phyloP scores from a whole-genome alignment of 2,888 invertebrate genomes.

The Yponomeuta plumbellus region DNA sequence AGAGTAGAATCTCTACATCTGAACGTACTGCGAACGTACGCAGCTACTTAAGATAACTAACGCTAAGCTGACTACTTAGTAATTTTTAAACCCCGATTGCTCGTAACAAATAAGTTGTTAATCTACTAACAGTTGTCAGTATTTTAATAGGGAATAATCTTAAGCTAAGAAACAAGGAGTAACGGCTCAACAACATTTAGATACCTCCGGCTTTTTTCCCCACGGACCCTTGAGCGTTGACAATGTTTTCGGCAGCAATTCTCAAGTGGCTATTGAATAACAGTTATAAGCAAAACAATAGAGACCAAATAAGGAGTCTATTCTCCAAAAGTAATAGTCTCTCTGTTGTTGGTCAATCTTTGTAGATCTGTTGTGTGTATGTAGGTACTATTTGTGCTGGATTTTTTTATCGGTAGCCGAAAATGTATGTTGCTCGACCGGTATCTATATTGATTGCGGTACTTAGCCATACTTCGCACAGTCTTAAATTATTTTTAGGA shows the following conservation, averaged over 20 bases:
- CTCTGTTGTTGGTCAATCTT: constrained; percentile 9
- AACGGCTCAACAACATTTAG: too few relatives aligned
- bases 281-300: constrained; percentile 58
- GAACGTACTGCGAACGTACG: too few relatives aligned
- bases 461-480: not conserved
- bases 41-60: too few relatives aligned
- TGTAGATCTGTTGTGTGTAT: not conserved
- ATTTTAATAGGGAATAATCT: too few relatives aligned
- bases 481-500: not conserved
- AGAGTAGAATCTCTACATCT: too few relatives aligned
- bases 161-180: too few relatives aligned
- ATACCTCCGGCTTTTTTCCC: too few relatives aligned
- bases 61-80: too few relatives aligned
- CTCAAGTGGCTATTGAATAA: constrained; percentile 51
- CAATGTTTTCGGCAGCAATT: constrained; percentile 23
- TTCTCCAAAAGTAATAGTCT: constrained; percentile 1
- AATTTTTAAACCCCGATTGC: too few relatives aligned
- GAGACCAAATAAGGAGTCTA: constrained; percentile 38
- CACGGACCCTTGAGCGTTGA: not conserved
- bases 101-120: too few relatives aligned
- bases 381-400: not conserved
- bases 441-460: constrained; percentile 14
- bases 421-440: constrained; percentile 6
- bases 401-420: constrained; percentile 1
- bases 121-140: too few relatives aligned